A percentile compares a stretch with the other conserved stretches of the same genome.
phyloP scores from a whole-genome alignment of 2,888 invertebrate species.

The Brenthis daphne region DNA sequence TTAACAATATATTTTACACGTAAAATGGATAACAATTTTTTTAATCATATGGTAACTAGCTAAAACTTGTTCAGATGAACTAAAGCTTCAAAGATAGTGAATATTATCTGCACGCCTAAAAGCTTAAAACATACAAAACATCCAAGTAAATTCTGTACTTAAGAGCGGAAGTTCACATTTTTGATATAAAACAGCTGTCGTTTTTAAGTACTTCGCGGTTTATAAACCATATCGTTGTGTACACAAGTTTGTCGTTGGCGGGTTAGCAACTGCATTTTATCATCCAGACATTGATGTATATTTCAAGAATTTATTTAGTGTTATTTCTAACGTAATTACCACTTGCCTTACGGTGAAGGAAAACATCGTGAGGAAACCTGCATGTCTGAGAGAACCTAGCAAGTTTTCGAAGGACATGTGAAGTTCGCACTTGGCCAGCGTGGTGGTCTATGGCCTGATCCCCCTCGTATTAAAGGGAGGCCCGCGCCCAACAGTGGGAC shows the following conservation, averaged over 20 bases:
- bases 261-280: conserved; percentile 27
- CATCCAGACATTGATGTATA: conserved; percentile 20
- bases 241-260: conserved; percentile 39
- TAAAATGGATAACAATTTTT: too few relatives aligned
- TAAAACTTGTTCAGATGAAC: not conserved
- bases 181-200: conserved; percentile 39
- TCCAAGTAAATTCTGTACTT: not conserved
- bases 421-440: too few relatives aligned
- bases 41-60: not conserved
- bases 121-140: too few relatives aligned
- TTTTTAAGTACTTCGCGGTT: conserved; percentile 37
- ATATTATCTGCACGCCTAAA: too few relatives aligned
- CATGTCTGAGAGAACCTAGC: too few relatives aligned
- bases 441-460: too few relatives aligned
- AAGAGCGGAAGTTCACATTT: conserved; percentile 36
- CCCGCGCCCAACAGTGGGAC: too few relatives aligned
- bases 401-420: too few relatives aligned
- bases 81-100: too few relatives aligned
- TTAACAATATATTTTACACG: not conserved
- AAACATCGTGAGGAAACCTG: too few relatives aligned
- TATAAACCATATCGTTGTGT: conserved; percentile 39
- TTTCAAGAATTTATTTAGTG: conserved; percentile 9
- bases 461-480: too few relatives aligned
- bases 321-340: not conserved
- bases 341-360: too few relatives aligned